Base-by-base conservation (phyloP, 2,888 invertebrate species). In the Agrochola macilenta region DNA sequence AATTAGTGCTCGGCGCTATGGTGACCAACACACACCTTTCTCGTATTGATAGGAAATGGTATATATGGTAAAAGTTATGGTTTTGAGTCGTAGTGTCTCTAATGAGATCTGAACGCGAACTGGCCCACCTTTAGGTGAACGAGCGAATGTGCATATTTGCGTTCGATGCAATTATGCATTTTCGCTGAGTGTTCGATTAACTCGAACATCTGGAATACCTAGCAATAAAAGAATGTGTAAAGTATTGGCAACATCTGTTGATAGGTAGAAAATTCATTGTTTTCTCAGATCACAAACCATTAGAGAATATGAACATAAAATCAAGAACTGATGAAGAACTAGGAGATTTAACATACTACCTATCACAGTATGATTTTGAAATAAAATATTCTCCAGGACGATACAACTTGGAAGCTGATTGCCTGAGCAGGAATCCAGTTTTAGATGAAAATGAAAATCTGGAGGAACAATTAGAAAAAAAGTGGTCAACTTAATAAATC, bases 221-320 rank as follows among this genome's bases (percentile, higher is more conserved):
- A 12, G 58, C 26, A 26, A 26, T 58, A 5, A 58, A 58, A 26
- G 26, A 26, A 58, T 64, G 64, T 64, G 64, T 64, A 23, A 64
- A 64, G 14, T 64, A 64, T 46, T 65, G 64, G 64, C 64, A 46
- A 5, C 64, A 65, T n/a, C n/a, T 43, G 4, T 43, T 65, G 2
- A 65, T 65, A 43, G 26, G 64, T 43, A 14, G n/a, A 8, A 43
- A 65, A 65, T 65, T 65, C 14, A 65, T 14, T n/a, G 64, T 65
- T 2, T 65, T 14, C 14, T 65, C 46, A 17, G 64, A 65, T 17
- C 64, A 46, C n/a, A 65, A 65, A 14, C 64, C 43, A 14, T 4
- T 65, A n/a, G 64, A 65, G 14, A 65, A 65, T 65, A 65, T 65
- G 52, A 54, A 52, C 26, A 54, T 68, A 52, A 68, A 7, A 5